Evolutionary conservation across 1,140 invertebrate genomes (phyloP).

Genomic region (Neodiprion lecontei): DNA sequence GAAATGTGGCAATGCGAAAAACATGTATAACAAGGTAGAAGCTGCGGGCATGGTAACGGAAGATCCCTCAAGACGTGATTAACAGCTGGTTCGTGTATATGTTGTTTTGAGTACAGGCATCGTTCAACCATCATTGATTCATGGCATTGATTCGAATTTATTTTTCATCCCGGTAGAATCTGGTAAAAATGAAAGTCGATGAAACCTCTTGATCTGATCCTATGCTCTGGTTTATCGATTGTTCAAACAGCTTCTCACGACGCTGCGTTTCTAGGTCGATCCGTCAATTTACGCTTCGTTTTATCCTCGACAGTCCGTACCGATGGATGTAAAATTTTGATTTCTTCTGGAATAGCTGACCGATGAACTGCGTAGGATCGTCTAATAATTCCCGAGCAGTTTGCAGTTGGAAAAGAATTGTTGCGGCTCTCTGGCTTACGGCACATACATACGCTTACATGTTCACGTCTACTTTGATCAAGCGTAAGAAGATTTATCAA

Average conservation of each 20-base stretch:
- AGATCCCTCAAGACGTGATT: neutral
- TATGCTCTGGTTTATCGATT: slow-evolving; percentile 2
- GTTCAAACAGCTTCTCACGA: neutral
- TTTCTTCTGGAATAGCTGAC: too few species aligned
- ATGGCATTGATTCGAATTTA: neutral
- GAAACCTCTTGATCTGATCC: neutral
- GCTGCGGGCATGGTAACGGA: neutral
- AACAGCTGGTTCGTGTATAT: neutral
- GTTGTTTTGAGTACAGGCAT: neutral
- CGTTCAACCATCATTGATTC: neutral
- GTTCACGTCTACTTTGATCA: neutral
- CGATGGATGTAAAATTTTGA: neutral
- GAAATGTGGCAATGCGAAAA: neutral
- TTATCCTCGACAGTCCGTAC: too few species aligned
- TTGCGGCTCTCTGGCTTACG: too few species aligned
- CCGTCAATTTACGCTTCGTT: neutral
- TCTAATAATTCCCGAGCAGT: too few species aligned
- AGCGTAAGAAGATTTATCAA: neutral
- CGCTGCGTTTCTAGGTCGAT: neutral
- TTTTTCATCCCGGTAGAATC: neutral
- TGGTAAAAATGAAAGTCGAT: neutral
- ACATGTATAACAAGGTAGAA: neutral
- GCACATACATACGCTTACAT: too few species aligned
- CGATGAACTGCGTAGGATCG: too few species aligned
- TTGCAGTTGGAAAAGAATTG: too few species aligned